Conservation (phyloP, 2,113 vertebrate species). For the Riparia riparia region DNA sequence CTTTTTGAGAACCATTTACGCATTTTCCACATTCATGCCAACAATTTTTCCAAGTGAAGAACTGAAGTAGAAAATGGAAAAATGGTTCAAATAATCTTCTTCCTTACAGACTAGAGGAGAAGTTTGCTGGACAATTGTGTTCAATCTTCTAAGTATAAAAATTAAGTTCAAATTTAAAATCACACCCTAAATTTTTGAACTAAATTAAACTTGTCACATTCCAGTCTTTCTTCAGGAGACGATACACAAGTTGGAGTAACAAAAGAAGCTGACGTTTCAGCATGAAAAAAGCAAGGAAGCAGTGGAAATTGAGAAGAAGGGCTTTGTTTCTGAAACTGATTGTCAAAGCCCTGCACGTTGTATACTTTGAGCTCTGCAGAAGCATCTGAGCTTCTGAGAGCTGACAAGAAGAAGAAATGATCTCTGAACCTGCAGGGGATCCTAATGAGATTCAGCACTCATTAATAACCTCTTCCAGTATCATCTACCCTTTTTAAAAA, state of each 20-base stretch:
- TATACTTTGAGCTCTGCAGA: background rate
- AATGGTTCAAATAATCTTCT: background rate
- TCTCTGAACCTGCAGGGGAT: conserved; percentile 7
- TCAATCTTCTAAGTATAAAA: background rate
- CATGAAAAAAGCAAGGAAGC: background rate
- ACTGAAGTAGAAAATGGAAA: background rate
- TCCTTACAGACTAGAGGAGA: background rate
- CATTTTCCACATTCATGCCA: background rate
- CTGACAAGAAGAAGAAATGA: background rate
- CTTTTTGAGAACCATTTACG: background rate
- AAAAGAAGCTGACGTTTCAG: background rate
- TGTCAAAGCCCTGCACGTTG: background rate
- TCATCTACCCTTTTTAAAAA: background rate
- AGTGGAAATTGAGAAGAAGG: background rate
- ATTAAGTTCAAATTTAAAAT: background rate
- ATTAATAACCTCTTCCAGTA: background rate
- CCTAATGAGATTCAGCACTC: background rate
- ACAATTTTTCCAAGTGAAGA: background rate
- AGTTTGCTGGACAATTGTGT: background rate
- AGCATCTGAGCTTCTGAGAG: background rate
- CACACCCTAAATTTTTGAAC: background rate
- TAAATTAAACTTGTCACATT: background rate
- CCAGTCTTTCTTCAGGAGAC: background rate
- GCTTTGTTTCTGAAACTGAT: background rate
- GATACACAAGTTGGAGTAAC: background rate